Evolutionary conservation across 2,113 vertebrate genomes (phyloP).

Genomic region (Leiothrix lutea): DNA sequence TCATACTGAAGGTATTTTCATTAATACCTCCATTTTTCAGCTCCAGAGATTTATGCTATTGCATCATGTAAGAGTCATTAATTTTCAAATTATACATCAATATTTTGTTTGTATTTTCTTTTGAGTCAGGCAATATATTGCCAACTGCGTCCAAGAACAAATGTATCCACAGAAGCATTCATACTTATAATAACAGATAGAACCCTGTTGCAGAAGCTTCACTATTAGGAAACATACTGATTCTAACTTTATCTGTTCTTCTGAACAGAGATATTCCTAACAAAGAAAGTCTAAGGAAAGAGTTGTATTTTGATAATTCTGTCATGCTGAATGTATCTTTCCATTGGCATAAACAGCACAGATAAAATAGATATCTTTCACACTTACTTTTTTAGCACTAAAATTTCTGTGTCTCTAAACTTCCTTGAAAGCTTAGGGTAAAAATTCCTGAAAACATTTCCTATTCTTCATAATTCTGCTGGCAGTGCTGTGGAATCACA

Average conservation of each 20-base stretch:
- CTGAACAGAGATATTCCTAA: not conserved
- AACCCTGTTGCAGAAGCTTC: not conserved
- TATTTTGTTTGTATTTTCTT: conserved; percentile 2
- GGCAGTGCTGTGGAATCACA: not conserved
- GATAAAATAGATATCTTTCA: not conserved
- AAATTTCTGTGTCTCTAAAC: not conserved
- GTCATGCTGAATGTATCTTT: not conserved
- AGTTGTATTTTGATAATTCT: not conserved
- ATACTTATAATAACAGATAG: not conserved
- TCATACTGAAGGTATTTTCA: not conserved
- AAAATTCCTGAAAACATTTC: conserved; percentile 9
- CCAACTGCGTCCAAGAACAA: not conserved
- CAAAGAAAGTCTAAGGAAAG: not conserved
- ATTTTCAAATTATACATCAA: not conserved
- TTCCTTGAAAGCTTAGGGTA: not conserved
- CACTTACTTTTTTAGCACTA: not conserved
- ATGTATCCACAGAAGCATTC: not conserved
- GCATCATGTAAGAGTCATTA: not conserved
- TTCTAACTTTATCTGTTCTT: not conserved
- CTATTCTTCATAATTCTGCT: not conserved
- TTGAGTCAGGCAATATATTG: not conserved
- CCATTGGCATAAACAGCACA: not conserved
- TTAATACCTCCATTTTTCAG: not conserved
- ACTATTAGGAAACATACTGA: not conserved
- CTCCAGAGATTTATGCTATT: not conserved